Base-by-base conservation (phyloP, 1,140 invertebrate genomes). In the Drosophila mojavensis region DNA sequence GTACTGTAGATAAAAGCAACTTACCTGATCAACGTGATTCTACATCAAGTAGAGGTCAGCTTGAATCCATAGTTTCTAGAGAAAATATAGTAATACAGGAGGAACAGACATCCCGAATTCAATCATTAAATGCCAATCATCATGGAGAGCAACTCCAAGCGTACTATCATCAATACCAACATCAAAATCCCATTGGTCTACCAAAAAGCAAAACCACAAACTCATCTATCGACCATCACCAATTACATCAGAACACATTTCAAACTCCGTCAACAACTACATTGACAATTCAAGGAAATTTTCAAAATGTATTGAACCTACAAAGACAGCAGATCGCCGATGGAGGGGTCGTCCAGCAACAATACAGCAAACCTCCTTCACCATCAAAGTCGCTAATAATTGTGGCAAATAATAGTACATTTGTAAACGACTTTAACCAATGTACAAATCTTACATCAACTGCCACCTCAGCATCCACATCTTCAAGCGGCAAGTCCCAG, bases 371-470 rank as follows among this genome's bases (percentile, higher is more conserved):
- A 60, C 61, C 63, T 1, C 51, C 65, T 41, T 41, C 24, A 1
- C 28, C 59, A 48, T 26, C 67, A 41, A 59, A 59, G 7, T 30
- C 59, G 47, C 13, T 60, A 11, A 4, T 33, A 4, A 59, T 62
- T 39, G 56, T 48, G 9, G 53, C 66, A 17, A 59, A 30, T 63
- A 53, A 17, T 17, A 41, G 30, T 65, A 17, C 75, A 47, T 72
- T 56, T 66, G 47, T 55, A 9, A 39, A 69, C 50, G 76, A 76
- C 15, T 63, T 58, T 39, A 39, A 94, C 93, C 39, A 93, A 93
- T 17, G 76, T 93, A 61, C 91, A 92, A 28, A 92, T 93, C 78
- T 93, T 91, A 24, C 93, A 91, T 79, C 94, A 92, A 75, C 93
- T 93, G 63, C 93, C 92, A 61, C 94, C 93, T 93, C 93, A 92